phyloP scores from a whole-genome alignment of 2,113 vertebrate species.

The Hepsetus odoe region DNA sequence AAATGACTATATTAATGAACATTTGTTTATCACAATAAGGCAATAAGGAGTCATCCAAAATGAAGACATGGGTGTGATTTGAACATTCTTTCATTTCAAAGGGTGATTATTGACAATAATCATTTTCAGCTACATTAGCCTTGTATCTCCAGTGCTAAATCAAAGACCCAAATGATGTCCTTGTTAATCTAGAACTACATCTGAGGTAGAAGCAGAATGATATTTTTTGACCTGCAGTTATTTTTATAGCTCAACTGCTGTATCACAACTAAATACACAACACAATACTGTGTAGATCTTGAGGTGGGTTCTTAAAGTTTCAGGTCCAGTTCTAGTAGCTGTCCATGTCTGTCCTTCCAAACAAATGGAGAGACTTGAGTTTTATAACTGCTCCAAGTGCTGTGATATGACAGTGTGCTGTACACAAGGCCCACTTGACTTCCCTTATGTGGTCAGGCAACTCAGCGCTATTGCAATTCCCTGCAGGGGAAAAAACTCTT shows the following conservation, averaged over 20 bases:
- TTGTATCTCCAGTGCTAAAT: too few species aligned
- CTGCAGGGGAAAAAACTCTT: constrained; percentile 23
- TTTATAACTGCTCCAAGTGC: constrained; percentile 26
- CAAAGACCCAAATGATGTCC: too few species aligned
- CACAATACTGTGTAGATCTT: background rate
- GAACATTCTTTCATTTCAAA: too few species aligned
- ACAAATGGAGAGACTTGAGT: constrained; percentile 35
- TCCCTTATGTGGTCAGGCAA: constrained; percentile 57
- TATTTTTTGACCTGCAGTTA: too few species aligned
- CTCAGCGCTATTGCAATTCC: constrained; percentile 35
- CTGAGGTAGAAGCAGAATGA: too few species aligned
- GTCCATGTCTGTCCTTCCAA: constrained; percentile 7
- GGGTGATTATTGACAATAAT: too few species aligned
- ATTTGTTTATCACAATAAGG: too few species aligned
- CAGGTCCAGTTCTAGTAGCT: constrained; percentile 20
- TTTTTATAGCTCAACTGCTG: background rate
- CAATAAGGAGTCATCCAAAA: too few species aligned
- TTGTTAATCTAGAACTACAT: too few species aligned
- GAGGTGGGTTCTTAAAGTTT: constrained; percentile 15
- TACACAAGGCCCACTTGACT: constrained; percentile 17
- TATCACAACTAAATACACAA: background rate
- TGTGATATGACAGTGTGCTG: constrained; percentile 26
- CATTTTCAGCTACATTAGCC: too few species aligned
- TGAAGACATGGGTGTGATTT: too few species aligned
- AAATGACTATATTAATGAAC: too few species aligned